These are phyloP conservation scores for Tyrophagus putrescentiae DNA, from an alignment of 1,140 invertebrate genomes.

Conservation along the genomic window DNA sequence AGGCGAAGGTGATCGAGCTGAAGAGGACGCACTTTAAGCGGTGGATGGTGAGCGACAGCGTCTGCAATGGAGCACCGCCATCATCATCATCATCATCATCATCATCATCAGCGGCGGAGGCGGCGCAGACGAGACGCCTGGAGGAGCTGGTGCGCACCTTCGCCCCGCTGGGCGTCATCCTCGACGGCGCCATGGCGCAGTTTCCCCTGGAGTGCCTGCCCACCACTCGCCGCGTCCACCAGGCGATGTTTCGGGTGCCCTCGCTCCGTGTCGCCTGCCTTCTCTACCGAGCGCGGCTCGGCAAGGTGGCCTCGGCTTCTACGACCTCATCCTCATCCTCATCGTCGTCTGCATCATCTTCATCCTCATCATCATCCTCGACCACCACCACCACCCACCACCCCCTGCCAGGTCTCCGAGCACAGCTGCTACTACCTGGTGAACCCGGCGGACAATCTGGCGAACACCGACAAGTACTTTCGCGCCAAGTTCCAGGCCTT, in stretches of 20 bases:
- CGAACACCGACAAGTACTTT: constrained; percentile 50
- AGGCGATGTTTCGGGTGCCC: constrained; percentile 49
- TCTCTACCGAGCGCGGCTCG: no score
- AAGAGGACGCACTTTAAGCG: constrained; percentile 4
- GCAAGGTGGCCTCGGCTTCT: no score
- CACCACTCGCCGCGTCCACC: not conserved
- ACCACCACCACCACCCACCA: no score
- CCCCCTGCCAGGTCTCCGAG: no score
- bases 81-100: no score
- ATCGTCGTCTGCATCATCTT: no score
- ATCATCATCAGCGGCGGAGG: no score
- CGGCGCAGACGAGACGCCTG: no score
- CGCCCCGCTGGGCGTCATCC: constrained; percentile 20
- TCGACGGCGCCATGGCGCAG: constrained; percentile 8
- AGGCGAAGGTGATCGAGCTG: not conserved
- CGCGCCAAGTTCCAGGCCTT: constrained; percentile 31
- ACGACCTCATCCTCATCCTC: no score
- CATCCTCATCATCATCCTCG: no score
- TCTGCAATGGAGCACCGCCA: no score
- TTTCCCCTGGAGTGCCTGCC: constrained; percentile 25
- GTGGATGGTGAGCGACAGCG: constrained; percentile 1
- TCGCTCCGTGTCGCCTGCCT: constrained; percentile 52
- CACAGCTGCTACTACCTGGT: constrained; percentile 45
- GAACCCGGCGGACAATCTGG: constrained; percentile 51
- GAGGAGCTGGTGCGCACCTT: not conserved